Evolutionary conservation across 2,797 vertebrate species (phyloP), one percentile per base, ranked within the genome.

Genomic region (Nannoperca obscura): DNA sequence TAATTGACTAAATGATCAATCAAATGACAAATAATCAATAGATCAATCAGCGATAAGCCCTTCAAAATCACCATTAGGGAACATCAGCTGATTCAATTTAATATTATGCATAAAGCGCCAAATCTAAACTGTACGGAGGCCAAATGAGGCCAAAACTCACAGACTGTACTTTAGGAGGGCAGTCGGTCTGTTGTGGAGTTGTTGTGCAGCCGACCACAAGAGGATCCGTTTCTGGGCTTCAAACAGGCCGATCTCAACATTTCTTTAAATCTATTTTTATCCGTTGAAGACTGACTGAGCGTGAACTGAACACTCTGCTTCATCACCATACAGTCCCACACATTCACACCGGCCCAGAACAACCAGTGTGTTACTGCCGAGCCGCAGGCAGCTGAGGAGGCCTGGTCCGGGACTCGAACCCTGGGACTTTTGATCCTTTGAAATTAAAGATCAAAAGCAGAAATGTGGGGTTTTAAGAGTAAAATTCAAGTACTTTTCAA

Each of bases 191-290:
- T 22, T 34, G 22, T 2, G 0, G 19, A 24, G 32, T 52, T 36
- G 20, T 75, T 72, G 49, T 34, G 61, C 60, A 54, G 64, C 22
- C n/a, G 30, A 42, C 61, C 81, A 74, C 70, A 17, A 57, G 49
- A 67, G 66, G 67, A 72, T 74, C 70, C 19, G 27, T 66, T 34
- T 70, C 47, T 14, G 47, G 61, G 59, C 63, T 77, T 81, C 59
- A 83, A 82, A 71, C 54, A 69, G 79, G 46, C 75, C 81, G 50
- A 74, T 69, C 65, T 80, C 38, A 38, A 63, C 74, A 52, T 88
- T 83, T 86, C 82, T 66, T 17, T 1, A 57, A 38, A 71, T 82
- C 85, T 90, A 88, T 90, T 91, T 90, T 86, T 86, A 86, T 50
- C 78, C 19, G 17, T 6, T 50, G 62, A 86, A 63, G 80, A 77